Conservation (phyloP, 2,888 invertebrate species). For the Ernsta delagoae region DNA sequence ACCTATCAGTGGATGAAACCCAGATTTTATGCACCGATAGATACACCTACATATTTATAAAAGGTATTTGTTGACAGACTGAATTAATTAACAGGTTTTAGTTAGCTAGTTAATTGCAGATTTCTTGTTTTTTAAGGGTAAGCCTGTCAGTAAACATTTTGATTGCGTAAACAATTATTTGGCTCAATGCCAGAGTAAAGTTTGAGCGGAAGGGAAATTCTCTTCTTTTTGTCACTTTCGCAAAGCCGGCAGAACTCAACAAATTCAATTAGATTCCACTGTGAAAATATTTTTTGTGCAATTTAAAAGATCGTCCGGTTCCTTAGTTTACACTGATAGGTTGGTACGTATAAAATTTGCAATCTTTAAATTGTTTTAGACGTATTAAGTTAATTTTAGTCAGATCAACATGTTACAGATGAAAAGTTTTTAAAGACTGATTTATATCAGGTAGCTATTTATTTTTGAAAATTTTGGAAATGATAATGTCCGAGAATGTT, state of each 20-base stretch:
- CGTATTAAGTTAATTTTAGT: too few species aligned
- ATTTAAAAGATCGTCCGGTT: slow-evolving; percentile 14
- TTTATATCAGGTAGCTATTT: too few species aligned
- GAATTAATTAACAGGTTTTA: too few species aligned
- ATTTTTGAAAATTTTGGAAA: too few species aligned
- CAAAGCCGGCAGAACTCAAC: slow-evolving; percentile 20
- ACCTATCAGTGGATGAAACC: too few species aligned
- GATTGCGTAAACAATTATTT: slow-evolving; percentile 11
- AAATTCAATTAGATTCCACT: slow-evolving; percentile 29
- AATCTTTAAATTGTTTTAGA: too few species aligned
- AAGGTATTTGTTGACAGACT: too few species aligned
- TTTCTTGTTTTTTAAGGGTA: not conserved
- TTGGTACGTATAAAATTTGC: not conserved
- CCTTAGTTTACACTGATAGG: not conserved
- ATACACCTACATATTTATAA: too few species aligned
- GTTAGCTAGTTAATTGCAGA: not conserved
- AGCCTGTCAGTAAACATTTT: not conserved
- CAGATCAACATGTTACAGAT: too few species aligned
- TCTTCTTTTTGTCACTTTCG: slow-evolving; percentile 24
- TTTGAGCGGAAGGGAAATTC: slow-evolving; percentile 9
- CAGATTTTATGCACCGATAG: too few species aligned
- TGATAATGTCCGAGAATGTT: too few species aligned
- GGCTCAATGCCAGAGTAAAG: not conserved
- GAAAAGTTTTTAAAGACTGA: too few species aligned
- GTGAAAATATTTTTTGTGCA: slow-evolving; percentile 20